Base-by-base conservation (phyloP, 2,888 invertebrate species). In the Slavum lentiscoides region DNA sequence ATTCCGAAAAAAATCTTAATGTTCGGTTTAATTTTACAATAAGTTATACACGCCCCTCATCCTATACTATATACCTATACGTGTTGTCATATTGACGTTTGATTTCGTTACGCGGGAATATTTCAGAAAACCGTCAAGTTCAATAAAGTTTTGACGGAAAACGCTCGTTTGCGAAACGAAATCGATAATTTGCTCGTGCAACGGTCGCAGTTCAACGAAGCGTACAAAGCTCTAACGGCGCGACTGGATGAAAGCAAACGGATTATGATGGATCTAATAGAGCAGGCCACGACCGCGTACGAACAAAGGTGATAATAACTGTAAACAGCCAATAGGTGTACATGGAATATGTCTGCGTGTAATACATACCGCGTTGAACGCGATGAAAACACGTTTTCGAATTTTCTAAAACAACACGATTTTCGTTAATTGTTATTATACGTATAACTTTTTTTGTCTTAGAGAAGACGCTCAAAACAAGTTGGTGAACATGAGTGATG, bases 211-310 rank as follows among this genome's bases (percentile, higher is more conserved):
- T 97, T 96, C 87, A 96, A 96, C 86, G 88, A 90, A 8, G 88
- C 93, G 83, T 95, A 95, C 91, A 91, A 92, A 85, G 91, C 91
- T 84, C 89, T 95, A 85, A 90, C 93, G 61, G 90, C 90, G 69
- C 83, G 82, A 37, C 55, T 83, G 49, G 91, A 93, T 85, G 89
- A 90, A 61, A 93, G 95, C 2, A 94, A 96, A 85, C 91, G 92
- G 82, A 91, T 92, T 85, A 94, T 95, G 86, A 90, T 93, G 84
- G 95, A 95, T 85, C 87, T 95, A 82, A 93, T 97, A 82, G 96
- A 96, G 84, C 93, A 94, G 84, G 94, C 96, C 0, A 96, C 94
- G 37, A 88, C 92, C 62, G 94, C 96, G 1, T 97, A 95, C 85
- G 95, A 96, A 87, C 94, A 95, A 86, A 89, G 96, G 82, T 95